These are phyloP conservation scores for Calephelis nemesis DNA, from an alignment of 1,140 invertebrate genomes.

Conservation along the genomic window DNA sequence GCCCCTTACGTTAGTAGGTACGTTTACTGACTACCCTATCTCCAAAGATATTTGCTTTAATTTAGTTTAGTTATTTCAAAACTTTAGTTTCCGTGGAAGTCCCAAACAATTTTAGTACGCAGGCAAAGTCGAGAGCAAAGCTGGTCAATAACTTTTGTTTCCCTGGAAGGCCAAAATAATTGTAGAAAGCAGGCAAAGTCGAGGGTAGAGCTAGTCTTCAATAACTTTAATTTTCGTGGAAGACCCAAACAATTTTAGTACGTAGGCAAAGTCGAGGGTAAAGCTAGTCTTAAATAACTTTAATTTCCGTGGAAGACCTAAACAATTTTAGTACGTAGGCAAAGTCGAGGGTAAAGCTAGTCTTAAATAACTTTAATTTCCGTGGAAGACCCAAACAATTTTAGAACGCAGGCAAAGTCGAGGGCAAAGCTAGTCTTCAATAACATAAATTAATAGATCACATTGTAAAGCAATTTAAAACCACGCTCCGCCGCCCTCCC, in stretches of 20 bases:
- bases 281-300: not conserved
- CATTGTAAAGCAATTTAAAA: conserved; percentile 75
- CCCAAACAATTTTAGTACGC: not conserved
- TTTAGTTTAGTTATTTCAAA: no score
- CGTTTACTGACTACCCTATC: no score
- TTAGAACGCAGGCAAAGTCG: conserved; percentile 11
- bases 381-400: no score
- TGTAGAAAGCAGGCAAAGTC: not conserved
- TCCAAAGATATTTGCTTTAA: no score
- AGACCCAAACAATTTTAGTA: no score
- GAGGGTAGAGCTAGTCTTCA: not conserved
- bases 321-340: not conserved
- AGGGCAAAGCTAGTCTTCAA: conserved; percentile 16
- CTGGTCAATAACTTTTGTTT: not conserved
- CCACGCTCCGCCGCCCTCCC: conserved; percentile 64
- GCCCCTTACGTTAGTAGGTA: no score
- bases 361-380: not conserved
- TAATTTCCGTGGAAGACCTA: no score
- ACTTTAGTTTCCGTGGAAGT: no score
- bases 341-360: conserved; percentile 13
- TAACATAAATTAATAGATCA: conserved; percentile 64
- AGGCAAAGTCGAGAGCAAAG: conserved; percentile 17
- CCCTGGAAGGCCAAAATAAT: no score
- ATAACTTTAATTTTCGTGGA: no score
- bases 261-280: conserved; percentile 14